Percentiles rank a stretch among this genome's conserved stretches.
phyloP scores from a whole-genome alignment of 2,797 vertebrate genomes.

The Diplodus puntazzo region DNA sequence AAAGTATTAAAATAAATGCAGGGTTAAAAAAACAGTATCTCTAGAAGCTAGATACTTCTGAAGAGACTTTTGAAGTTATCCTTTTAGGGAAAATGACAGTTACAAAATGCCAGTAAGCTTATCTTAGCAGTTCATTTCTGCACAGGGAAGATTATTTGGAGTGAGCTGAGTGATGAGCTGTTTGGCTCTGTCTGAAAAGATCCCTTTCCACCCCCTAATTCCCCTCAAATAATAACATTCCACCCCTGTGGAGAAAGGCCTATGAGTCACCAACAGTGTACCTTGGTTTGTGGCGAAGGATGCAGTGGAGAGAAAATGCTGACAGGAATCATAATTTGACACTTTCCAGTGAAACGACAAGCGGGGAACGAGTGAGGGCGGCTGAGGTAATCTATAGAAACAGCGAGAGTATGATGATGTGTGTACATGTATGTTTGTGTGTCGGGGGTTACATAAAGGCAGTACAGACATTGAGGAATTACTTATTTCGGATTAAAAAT shows the following conservation, averaged over 20 bases:
- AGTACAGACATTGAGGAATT: background rate
- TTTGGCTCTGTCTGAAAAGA: conserved; percentile 64
- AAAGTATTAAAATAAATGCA: background rate
- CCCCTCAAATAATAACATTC: conserved; percentile 68
- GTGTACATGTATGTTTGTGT: conserved; percentile 9
- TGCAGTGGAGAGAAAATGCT: conserved; percentile 45
- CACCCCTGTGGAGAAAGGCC: conserved; percentile 56
- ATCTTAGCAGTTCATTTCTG: conserved; percentile 41
- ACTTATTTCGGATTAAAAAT: background rate
- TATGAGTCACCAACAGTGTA: conserved; percentile 67
- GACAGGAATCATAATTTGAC: conserved; percentile 74
- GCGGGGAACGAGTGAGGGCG: background rate
- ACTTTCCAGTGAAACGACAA: conserved; percentile 52
- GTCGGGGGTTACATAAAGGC: background rate
- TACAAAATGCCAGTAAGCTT: conserved; percentile 18
- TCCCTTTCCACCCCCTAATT: conserved; percentile 61
- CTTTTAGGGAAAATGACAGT: conserved; percentile 17
- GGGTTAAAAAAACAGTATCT: background rate
- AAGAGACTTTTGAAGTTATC: conserved; percentile 1
- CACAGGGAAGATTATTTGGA: conserved; percentile 44
- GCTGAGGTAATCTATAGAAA: conserved; percentile 18
- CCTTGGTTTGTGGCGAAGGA: conserved; percentile 48
- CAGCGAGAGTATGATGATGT: background rate
- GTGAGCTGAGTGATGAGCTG: conserved; percentile 43
- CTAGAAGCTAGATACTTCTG: background rate